phyloP scores from a whole-genome alignment of 2,797 vertebrate genomes.

The Gallinago solitaria region DNA sequence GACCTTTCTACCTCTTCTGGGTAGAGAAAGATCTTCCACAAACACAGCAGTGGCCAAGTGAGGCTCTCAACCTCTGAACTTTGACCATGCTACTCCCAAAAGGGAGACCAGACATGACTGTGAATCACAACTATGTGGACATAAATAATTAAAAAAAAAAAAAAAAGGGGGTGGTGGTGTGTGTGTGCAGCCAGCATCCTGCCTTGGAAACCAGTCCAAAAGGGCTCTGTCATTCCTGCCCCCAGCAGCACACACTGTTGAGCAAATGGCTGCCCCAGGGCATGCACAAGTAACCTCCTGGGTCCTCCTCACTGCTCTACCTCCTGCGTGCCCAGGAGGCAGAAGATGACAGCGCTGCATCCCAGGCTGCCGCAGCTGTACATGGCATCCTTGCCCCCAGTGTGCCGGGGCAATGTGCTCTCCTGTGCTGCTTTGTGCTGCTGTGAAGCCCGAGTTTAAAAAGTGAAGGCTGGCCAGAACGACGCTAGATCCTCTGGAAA shows the following conservation, averaged over 20 bases:
- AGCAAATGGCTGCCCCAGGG: not conserved
- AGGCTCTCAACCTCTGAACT: not conserved
- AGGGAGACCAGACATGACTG: not conserved
- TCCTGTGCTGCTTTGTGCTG: not conserved
- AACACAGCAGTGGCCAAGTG: not conserved
- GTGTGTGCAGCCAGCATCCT: not conserved
- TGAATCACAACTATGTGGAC: not conserved
- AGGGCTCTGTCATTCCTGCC: not conserved
- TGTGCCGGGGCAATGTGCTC: fast-evolving
- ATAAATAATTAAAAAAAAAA: not conserved
- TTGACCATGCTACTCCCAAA: not conserved
- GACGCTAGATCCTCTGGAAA: not conserved
- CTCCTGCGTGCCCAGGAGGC: not conserved
- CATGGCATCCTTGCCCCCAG: fast-evolving
- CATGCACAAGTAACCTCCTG: not conserved
- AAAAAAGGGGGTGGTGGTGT: too few species aligned
- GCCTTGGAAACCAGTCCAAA: not conserved
- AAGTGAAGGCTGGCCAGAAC: not conserved
- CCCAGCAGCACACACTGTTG: not conserved
- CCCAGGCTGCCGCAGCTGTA: not conserved
- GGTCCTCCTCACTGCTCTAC: not conserved
- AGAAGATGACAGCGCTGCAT: not conserved
- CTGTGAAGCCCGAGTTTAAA: not conserved
- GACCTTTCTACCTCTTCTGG: not conserved
- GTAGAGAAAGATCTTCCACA: not conserved